A percentile compares a stretch with the other conserved stretches of the same genome.
phyloP scores from a whole-genome alignment of 64 coral and sea anemone genomes.

The Platygyra sinensis region DNA sequence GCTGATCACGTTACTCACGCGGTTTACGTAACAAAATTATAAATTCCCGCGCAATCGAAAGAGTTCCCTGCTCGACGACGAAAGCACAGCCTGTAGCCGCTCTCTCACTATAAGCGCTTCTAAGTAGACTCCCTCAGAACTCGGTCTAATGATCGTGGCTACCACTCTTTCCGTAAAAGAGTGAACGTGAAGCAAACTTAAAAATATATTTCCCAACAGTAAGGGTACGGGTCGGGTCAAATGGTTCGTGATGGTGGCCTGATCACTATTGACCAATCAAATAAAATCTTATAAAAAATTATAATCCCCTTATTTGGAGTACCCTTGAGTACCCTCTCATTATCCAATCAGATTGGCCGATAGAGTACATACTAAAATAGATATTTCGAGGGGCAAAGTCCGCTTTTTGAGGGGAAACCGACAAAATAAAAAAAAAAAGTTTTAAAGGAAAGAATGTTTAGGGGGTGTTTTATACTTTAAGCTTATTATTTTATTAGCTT shows the following conservation, averaged over 20 bases:
- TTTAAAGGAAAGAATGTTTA: no score
- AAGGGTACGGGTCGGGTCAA: neutral
- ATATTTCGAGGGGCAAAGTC: neutral
- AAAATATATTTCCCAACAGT: neutral
- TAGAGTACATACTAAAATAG: neutral
- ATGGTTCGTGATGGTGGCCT: neutral
- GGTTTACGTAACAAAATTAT: neutral
- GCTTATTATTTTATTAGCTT: no score
- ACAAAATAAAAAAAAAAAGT: no score
- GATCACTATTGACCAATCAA: constrained; percentile 30
- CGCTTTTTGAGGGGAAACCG: neutral
- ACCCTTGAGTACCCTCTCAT: no score
- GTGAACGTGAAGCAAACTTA: neutral
- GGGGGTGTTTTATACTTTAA: no score
- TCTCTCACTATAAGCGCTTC: neutral
- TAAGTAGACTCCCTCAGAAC: neutral
- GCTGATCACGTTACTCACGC: neutral
- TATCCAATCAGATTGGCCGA: constrained; percentile 2
- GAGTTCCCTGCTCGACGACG: neutral
- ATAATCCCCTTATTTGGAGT: neutral
- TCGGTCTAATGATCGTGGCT: neutral
- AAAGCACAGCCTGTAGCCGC: no score
- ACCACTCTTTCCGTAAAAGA: neutral
- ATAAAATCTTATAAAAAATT: neutral
- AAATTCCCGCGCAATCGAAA: neutral